Conservation (phyloP, 1,140 invertebrate genomes). For the Diuraphis noxia region DNA sequence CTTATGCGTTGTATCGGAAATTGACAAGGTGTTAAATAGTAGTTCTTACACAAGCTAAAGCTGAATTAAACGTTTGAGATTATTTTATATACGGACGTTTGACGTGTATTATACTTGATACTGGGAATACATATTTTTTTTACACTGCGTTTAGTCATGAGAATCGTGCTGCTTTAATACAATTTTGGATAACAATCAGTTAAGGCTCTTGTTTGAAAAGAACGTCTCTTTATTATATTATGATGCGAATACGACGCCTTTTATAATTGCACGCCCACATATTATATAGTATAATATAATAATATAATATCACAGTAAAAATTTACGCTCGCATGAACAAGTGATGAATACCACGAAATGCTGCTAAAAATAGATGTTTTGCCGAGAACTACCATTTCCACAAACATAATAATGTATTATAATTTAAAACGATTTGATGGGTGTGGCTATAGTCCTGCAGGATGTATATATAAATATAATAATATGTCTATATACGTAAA, state of each 20-base stretch:
- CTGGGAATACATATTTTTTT: background rate
- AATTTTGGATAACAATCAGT: background rate
- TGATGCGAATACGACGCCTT: background rate
- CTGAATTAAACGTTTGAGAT: background rate
- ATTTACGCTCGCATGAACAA: background rate
- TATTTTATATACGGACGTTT: background rate
- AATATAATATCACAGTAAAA: background rate
- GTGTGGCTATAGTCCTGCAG: background rate
- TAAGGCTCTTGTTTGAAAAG: background rate
- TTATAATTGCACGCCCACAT: background rate
- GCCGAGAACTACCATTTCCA: background rate
- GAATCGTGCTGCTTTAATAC: background rate
- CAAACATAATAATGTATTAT: conserved; percentile 7
- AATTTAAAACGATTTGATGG: conserved; percentile 8
- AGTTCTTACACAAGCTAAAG: background rate
- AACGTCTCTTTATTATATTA: background rate
- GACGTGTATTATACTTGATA: background rate
- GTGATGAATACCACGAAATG: background rate
- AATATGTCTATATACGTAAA: conserved; percentile 3
- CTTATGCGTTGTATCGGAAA: background rate
- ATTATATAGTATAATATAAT: background rate
- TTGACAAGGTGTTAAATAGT: background rate
- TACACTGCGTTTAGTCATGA: background rate
- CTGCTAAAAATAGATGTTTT: background rate
- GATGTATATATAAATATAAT: conserved; percentile 4